Base-by-base conservation (phyloP, 2,113 vertebrate species). In the Prochilodus magdalenae region DNA sequence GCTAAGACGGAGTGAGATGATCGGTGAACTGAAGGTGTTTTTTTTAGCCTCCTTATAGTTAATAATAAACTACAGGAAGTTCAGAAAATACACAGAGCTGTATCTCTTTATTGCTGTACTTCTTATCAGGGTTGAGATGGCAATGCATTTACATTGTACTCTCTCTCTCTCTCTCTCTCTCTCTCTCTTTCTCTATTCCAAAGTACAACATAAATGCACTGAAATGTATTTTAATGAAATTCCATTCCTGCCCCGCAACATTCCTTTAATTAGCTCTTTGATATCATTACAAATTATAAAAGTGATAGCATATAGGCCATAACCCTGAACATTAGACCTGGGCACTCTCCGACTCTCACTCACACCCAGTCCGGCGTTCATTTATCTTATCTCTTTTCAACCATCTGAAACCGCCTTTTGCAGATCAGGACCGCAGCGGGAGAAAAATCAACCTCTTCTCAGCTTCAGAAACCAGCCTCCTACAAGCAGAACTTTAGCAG, bases 281-380 rank as follows among this genome's bases (percentile, higher is more conserved):
- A 72, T 18, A 76, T 30, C 73, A 5, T 30, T 60, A 13, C 36
- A 67, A 80, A 80, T 67, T 36, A 53, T 26, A 33, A 27, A 29
- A n/a, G 29, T 16, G 73, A 84, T 84, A 84, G 72, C 27, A 44
- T 1, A 1, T 7, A 6, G n/a, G 47, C 44, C 44, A 40, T 80
- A 87, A 83, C 66, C 81, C 81, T 87, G 86, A 84, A 81, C 84
- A 44, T 85, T 83, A 83, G 77, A 83, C 86, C 67, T 36, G 5
- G 51, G 14, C 24, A 47, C 16, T 59, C 44, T 24, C 51, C 51
- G 29, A 49, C n/a, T 65, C 30, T 65, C 81, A 33, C 62, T 57
- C 69, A 51, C 74, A 74, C 71, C 62, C 47, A 7, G 7, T 63
- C 22, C 14, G 33, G 44, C 24, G 33, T 44, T 40, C 20, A 24